Evolutionary conservation across 1,140 invertebrate genomes (phyloP).

Genomic region (Achatina immaculata): DNA sequence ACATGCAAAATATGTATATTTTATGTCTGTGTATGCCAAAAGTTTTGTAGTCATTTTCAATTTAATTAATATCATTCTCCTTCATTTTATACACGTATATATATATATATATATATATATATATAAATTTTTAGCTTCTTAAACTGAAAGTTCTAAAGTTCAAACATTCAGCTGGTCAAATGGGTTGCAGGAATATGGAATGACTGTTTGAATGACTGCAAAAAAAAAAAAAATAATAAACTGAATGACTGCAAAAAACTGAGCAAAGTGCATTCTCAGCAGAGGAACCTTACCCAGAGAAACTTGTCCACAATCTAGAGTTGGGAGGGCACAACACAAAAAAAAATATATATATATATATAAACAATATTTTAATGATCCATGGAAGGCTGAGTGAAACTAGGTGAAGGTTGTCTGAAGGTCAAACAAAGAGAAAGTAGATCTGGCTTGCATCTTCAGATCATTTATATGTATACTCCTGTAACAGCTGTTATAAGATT

Average conservation of each 20-base stretch:
- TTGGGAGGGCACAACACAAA: slow-evolving; percentile 41
- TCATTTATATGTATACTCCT: too few relatives aligned
- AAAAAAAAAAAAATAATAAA: too few relatives aligned
- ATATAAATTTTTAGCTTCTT: neutral
- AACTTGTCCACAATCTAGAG: slow-evolving; percentile 73
- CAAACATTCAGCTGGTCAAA: slow-evolving; percentile 1
- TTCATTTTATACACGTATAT: neutral
- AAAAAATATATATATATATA: slow-evolving; percentile 27
- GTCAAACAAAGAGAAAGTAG: neutral
- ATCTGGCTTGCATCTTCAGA: neutral
- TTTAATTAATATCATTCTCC: too few relatives aligned
- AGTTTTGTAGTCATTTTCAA: too few relatives aligned
- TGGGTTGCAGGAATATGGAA: neutral
- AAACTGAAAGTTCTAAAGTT: neutral
- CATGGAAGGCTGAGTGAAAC: neutral
- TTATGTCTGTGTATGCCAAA: too few relatives aligned
- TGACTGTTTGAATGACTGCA: neutral
- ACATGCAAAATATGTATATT: too few relatives aligned
- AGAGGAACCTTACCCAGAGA: slow-evolving; percentile 71
- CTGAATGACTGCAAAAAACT: slow-evolving; percentile 3
- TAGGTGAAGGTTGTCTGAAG: neutral
- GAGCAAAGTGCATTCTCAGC: slow-evolving; percentile 30
- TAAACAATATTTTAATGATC: slow-evolving; percentile 5
- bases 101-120: slow-evolving; percentile 11
- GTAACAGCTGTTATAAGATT: too few relatives aligned